Percentiles rank a stretch among this genome's conserved stretches.
Conservation (phyloP, 2,113 vertebrate species). For the Corynorhinus townsendii region DNA sequence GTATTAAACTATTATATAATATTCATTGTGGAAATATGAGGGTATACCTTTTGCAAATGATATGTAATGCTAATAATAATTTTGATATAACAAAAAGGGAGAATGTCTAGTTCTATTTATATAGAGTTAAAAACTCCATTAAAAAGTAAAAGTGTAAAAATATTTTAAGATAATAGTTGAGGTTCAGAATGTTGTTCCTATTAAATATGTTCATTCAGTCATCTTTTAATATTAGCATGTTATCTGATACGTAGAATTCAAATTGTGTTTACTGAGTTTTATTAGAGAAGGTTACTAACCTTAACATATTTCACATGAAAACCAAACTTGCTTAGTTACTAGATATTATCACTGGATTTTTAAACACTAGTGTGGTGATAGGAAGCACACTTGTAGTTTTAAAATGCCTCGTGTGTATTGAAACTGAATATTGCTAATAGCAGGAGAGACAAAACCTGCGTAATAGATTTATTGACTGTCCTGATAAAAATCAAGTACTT, state of each 20-base stretch:
- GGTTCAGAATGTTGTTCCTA: not conserved
- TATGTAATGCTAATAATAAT: not conserved
- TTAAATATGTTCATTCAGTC: not conserved
- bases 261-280: constrained; percentile 27
- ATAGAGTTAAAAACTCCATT: not conserved
- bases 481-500: not conserved
- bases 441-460: not conserved
- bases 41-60: constrained; percentile 7
- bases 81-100: not conserved
- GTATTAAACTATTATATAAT: constrained; percentile 1
- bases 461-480: constrained; percentile 4
- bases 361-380: constrained; percentile 1
- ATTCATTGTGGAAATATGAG: not conserved
- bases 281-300: not conserved
- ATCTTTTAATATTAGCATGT: not conserved
- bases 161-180: not conserved
- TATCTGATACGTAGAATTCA: constrained; percentile 2
- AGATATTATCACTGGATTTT: not conserved
- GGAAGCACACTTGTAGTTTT: not conserved
- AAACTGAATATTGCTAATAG: constrained; percentile 21
- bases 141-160: not conserved
- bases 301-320: not conserved
- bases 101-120: not conserved
- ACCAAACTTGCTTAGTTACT: constrained; percentile 1
- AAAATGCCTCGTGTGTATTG: not conserved